Evolutionary conservation across 2,888 invertebrate species (phyloP).

Genomic region (Hypomecis punctinalis): DNA sequence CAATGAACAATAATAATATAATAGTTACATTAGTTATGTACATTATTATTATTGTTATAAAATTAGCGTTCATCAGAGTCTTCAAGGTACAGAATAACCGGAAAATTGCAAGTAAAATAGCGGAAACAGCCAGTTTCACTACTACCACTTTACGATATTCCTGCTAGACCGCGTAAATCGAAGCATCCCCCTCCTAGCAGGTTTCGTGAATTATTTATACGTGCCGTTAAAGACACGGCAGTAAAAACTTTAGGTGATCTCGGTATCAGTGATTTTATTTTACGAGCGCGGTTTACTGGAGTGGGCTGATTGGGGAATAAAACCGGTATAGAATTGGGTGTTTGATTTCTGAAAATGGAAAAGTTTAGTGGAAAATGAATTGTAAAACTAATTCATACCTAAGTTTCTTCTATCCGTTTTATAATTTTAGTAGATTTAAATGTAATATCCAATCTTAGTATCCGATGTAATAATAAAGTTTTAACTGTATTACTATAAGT

Average conservation of each 20-base stretch:
- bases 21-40: too few species aligned
- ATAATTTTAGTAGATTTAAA: too few species aligned
- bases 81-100: background rate
- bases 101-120: background rate
- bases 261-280: constrained; percentile 49
- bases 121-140: constrained; percentile 3
- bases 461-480: too few species aligned
- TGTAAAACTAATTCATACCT: too few species aligned
- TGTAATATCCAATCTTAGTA: too few species aligned
- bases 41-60: too few species aligned
- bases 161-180: constrained; percentile 29
- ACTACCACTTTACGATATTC: constrained; percentile 28
- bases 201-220: constrained; percentile 51
- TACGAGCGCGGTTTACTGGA: constrained; percentile 41
- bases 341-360: background rate
- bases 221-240: constrained; percentile 36
- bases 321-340: constrained; percentile 12
- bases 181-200: constrained; percentile 37
- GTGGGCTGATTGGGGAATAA: background rate
- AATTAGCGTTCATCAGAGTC: too few species aligned
- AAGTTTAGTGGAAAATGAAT: background rate
- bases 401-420: background rate
- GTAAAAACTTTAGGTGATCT: constrained; percentile 50
- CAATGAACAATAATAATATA: too few species aligned
- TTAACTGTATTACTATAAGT: too few species aligned